Evolutionary conservation across 2,888 invertebrate genomes (phyloP).

Genomic region (Apoda limacodes): DNA sequence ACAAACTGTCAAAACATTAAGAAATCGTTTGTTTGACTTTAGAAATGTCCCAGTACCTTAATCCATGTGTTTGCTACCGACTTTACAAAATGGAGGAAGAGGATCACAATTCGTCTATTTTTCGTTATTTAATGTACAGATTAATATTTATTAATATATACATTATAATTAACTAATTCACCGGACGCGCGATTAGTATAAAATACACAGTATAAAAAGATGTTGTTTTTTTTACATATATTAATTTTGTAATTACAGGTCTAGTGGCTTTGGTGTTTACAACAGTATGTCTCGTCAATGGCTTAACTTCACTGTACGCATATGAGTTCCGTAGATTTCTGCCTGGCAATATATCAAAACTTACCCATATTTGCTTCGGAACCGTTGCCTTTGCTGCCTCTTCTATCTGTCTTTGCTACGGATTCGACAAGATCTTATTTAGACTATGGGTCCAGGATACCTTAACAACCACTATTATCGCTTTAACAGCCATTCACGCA

Average conservation of each 20-base stretch:
- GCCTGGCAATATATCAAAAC: conserved; percentile 32
- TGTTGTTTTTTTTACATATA: no score
- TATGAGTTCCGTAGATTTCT: conserved; percentile 31
- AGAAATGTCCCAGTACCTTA: no score
- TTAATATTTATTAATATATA: no score
- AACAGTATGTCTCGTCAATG: conserved; percentile 36
- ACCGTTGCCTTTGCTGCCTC: conserved; percentile 33
- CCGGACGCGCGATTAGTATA: no score
- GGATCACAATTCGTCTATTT: no score
- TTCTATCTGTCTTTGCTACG: conserved; percentile 33
- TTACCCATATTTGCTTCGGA: conserved; percentile 41
- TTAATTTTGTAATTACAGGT: conserved; percentile 24
- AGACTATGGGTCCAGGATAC: conserved; percentile 28
- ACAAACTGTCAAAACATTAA: no score
- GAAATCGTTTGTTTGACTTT: no score
- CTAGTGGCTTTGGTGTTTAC: conserved; percentile 43
- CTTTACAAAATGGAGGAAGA: no score
- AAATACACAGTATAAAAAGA: no score
- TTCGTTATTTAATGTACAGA: no score
- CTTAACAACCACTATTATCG: conserved; percentile 27
- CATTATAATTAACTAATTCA: no score
- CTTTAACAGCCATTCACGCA: conserved; percentile 27
- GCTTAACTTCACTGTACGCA: conserved; percentile 37
- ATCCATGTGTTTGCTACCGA: no score
- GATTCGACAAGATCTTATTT: conserved; percentile 33